Conservation (phyloP, 2,113 vertebrate genomes). For the Larimichthys crocea region DNA sequence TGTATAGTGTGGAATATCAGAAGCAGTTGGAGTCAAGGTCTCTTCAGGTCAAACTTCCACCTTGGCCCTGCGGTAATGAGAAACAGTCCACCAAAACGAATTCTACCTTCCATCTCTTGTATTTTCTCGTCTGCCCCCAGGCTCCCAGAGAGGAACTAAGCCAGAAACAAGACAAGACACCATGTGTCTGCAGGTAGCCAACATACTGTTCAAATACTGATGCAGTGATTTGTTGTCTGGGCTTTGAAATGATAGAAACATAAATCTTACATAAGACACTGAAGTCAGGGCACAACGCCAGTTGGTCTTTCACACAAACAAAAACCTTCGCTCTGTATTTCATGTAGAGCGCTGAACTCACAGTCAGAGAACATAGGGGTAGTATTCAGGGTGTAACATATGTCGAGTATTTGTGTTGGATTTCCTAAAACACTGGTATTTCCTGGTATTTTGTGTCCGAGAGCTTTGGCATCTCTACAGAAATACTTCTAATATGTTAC, state of each 20-base stretch:
- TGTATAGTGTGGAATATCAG: slow-evolving; percentile 19
- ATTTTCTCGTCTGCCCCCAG: slow-evolving; percentile 50
- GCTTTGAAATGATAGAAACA: slow-evolving; percentile 5
- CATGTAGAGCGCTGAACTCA: slow-evolving; percentile 16
- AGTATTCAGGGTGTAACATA: slow-evolving; percentile 47
- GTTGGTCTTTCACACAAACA: not conserved
- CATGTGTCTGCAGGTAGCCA: slow-evolving; percentile 16
- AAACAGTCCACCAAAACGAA: slow-evolving; percentile 40
- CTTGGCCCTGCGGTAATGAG: slow-evolving; percentile 47
- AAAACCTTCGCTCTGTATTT: slow-evolving; percentile 16
- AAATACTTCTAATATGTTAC: slow-evolving; percentile 61
- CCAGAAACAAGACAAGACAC: slow-evolving; percentile 48
- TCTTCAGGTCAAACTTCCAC: slow-evolving; percentile 59
- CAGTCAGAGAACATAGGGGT: slow-evolving; percentile 23
- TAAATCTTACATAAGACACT: slow-evolving; percentile 7
- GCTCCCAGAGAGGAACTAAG: slow-evolving; percentile 31
- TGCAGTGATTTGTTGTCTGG: slow-evolving; percentile 33
- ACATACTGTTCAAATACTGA: slow-evolving; percentile 19
- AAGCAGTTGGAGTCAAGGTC: slow-evolving; percentile 50
- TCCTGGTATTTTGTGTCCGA: slow-evolving; percentile 64
- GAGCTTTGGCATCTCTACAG: slow-evolving; percentile 49
- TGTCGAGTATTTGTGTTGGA: slow-evolving; percentile 65
- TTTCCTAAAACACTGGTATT: slow-evolving; percentile 65
- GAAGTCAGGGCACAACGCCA: slow-evolving; percentile 1
- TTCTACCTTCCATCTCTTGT: slow-evolving; percentile 51